Base-by-base conservation (phyloP, 2,888 invertebrate genomes). In the Calameuta filiformis region DNA sequence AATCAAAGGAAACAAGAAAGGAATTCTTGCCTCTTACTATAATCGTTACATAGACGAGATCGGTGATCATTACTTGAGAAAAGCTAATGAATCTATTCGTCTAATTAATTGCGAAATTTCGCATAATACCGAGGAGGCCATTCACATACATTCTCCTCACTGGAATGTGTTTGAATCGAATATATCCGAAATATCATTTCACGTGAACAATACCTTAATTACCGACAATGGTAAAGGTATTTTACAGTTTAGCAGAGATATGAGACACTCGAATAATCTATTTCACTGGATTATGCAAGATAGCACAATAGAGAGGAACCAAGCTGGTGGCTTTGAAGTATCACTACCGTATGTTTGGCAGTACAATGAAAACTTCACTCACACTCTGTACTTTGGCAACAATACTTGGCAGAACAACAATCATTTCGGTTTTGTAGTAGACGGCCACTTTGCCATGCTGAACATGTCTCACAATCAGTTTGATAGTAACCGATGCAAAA, bases 241-340 rank as follows among this genome's bases (percentile, higher is more conserved):
- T 81, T 94, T 95, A 77, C 98, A 99, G 86, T 96, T 97, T 86
- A 97, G 98, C 73, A 95, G 98, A 87, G 98, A 99, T 91, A 94
- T 99, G 85, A 95, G 98, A 84, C 96, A 98, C 81, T 98, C 99
- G 0, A 99, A 99, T 88, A 99, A 99, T 92, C 93, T 99, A 1
- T 99, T 98, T 93, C 98, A 99, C 90, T 99, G 99, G 94, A 94
- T 97, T 35, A 91, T 99, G 75, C 96, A 96, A 90, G 96, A 97
- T 87, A 96, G 96, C 80, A 95, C 96, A 0, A 94, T 99, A 81
- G 97, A 97, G 89, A 94, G 96, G 82, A 99, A 99, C 88, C 93
- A 93, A 79, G 94, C 94, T 35, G 97, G 98, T 15, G 99, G 99
- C 1, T 95, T 99, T 83, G 95, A 97, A 87, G 94, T 99, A 6